Percentiles rank a stretch among this genome's conserved stretches.
These are phyloP conservation scores for Charanyca ferruginea DNA, from an alignment of 2,888 invertebrate genomes.

Conservation along the genomic window DNA sequence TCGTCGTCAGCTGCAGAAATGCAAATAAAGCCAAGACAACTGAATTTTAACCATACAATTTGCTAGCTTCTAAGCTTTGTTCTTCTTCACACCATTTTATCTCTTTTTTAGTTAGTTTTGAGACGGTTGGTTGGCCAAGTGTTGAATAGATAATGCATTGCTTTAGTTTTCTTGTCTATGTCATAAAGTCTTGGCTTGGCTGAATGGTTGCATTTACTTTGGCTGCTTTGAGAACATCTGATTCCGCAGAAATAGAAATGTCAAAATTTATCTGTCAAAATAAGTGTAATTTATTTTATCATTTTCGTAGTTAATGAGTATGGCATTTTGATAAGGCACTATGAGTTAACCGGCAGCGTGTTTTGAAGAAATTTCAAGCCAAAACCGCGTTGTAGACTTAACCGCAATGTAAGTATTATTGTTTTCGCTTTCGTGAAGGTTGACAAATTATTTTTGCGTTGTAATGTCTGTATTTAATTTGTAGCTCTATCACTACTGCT, in stretches of 20 bases:
- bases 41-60: too few relatives aligned
- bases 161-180: constrained; percentile 16
- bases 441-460: constrained; percentile 18
- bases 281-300: constrained; percentile 28
- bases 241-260: background rate
- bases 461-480: constrained; percentile 12
- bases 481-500: constrained; percentile 14
- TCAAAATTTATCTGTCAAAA: constrained; percentile 51
- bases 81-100: background rate
- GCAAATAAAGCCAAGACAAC: too few relatives aligned
- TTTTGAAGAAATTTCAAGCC: constrained; percentile 52
- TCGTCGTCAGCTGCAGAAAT: too few relatives aligned
- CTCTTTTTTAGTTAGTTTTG: background rate
- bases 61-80: too few relatives aligned
- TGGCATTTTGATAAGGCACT: constrained; percentile 69
- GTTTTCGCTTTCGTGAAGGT: background rate
- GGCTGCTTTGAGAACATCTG: background rate
- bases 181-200: background rate
- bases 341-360: constrained; percentile 62
- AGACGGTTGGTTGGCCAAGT: background rate
- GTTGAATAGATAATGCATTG: background rate
- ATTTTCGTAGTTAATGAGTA: constrained; percentile 61
- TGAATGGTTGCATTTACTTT: constrained; percentile 15
- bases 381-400: constrained; percentile 45
- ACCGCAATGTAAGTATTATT: constrained; percentile 42